These are phyloP conservation scores for Axinella damicornis DNA, from an alignment of 37 sponge, comb jelly and placozoan genomes.

Conservation along the genomic window DNA sequence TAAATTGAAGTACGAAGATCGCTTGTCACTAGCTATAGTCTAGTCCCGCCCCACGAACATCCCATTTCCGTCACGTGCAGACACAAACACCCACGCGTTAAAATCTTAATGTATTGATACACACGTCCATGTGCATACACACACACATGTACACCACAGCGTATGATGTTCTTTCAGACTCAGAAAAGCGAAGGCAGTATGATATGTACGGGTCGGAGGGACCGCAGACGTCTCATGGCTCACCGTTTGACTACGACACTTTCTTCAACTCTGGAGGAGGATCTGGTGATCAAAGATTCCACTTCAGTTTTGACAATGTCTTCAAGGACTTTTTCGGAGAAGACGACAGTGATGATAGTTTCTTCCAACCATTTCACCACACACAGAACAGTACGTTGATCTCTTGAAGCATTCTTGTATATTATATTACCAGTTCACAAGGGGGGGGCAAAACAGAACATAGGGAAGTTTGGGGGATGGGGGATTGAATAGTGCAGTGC, in stretches of 20 bases:
- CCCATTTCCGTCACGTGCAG: too few species aligned
- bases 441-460: too few species aligned
- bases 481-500: too few species aligned
- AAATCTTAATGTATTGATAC: too few species aligned
- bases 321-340: slow-evolving; percentile 46
- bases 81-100: too few species aligned
- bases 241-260: slow-evolving; percentile 56
- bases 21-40: too few species aligned
- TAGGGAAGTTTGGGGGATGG: too few species aligned
- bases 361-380: not conserved
- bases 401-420: too few species aligned
- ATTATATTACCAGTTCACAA: not conserved
- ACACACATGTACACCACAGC: slow-evolving; percentile 44
- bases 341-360: slow-evolving; percentile 4
- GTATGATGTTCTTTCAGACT: slow-evolving; percentile 75
- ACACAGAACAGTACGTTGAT: too few species aligned
- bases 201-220: slow-evolving; percentile 65
- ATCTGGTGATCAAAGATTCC: not conserved
- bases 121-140: not conserved
- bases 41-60: too few species aligned
- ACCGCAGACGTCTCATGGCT: not conserved
- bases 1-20: too few species aligned
- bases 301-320: slow-evolving; percentile 72
- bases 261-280: slow-evolving; percentile 45
- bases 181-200: slow-evolving; percentile 68